Conservation (phyloP, 2,888 invertebrate genomes). For the Zaprionus lineosus region DNA sequence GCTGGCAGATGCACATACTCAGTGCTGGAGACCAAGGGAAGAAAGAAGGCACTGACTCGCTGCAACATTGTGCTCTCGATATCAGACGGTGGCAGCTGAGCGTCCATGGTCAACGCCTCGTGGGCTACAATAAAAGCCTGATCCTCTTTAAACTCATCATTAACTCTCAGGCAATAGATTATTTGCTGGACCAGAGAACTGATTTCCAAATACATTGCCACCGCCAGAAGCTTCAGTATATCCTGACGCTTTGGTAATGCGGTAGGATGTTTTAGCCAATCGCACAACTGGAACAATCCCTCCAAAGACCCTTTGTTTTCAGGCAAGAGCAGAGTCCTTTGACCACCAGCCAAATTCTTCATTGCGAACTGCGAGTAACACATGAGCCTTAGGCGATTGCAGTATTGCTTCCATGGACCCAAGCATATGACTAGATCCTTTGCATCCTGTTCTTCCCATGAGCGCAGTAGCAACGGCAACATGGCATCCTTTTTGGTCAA, state of each 20-base stretch:
- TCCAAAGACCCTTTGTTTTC: constrained; percentile 8
- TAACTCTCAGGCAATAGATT: constrained; percentile 30
- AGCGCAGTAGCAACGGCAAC: constrained; percentile 1
- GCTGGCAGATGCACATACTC: constrained; percentile 37
- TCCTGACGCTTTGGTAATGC: constrained; percentile 2
- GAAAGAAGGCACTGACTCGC: constrained; percentile 37
- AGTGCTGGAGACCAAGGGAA: constrained; percentile 33
- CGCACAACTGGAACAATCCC: constrained; percentile 12
- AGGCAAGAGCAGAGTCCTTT: constrained; percentile 21
- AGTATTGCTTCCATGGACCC: constrained; percentile 16
- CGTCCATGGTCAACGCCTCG: background rate
- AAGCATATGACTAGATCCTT: constrained; percentile 27
- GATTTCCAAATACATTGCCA: constrained; percentile 25
- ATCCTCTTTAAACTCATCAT: constrained; percentile 22
- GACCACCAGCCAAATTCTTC: background rate
- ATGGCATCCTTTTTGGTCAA: constrained; percentile 6
- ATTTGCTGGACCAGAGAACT: constrained; percentile 13
- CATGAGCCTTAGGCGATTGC: constrained; percentile 34
- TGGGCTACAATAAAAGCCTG: constrained; percentile 28
- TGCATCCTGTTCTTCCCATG: constrained; percentile 11
- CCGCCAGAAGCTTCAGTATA: constrained; percentile 21
- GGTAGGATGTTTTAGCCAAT: constrained; percentile 24
- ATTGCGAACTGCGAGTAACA: constrained; percentile 14
- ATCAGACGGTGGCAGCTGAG: background rate
- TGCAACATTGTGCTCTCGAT: constrained; percentile 31